A percentile compares a stretch with the other conserved stretches of the same genome.
These are phyloP conservation scores for Ectropis grisescens DNA, from an alignment of 1,140 invertebrate genomes.

Conservation along the genomic window DNA sequence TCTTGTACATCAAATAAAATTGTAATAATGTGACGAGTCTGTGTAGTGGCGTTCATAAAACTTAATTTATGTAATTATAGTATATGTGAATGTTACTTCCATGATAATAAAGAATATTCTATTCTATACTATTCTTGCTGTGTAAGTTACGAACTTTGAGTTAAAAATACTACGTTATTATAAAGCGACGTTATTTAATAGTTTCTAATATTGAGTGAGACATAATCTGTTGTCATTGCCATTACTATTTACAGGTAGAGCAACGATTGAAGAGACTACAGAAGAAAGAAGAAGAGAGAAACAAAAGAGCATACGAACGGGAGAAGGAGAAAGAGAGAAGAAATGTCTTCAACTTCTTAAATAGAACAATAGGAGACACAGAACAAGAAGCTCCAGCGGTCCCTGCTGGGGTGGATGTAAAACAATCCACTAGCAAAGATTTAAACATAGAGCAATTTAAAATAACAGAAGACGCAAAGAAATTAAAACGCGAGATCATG, in stretches of 20 bases:
- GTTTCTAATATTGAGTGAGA: too few species aligned
- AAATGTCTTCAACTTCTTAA: constrained; percentile 88
- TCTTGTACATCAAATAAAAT: too few species aligned
- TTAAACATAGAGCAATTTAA: constrained; percentile 83
- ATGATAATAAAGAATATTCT: too few species aligned
- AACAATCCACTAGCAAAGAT: constrained; percentile 74
- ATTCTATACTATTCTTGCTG: too few species aligned
- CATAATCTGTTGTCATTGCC: neutral
- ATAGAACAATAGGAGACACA: constrained; percentile 73
- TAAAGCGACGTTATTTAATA: too few species aligned
- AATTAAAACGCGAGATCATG: constrained; percentile 75
- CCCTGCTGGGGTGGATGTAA: constrained; percentile 49
- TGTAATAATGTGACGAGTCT: too few species aligned
- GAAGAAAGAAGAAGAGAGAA: constrained; percentile 74
- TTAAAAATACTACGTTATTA: too few species aligned
- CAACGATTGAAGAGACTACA: constrained; percentile 76
- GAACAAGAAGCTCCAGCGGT: constrained; percentile 21
- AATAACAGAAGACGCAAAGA: constrained; percentile 79
- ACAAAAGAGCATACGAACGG: constrained; percentile 73
- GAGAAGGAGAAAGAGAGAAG: constrained; percentile 70
- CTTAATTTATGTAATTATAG: too few species aligned
- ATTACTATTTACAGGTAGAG: constrained; percentile 74
- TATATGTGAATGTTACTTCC: too few species aligned
- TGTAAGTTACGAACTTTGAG: too few species aligned
- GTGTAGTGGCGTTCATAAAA: too few species aligned